A percentile compares a stretch with the other conserved stretches of the same genome.
These are phyloP conservation scores for Prinia subflava DNA, from an alignment of 2,113 vertebrate species.

Conservation along the genomic window DNA sequence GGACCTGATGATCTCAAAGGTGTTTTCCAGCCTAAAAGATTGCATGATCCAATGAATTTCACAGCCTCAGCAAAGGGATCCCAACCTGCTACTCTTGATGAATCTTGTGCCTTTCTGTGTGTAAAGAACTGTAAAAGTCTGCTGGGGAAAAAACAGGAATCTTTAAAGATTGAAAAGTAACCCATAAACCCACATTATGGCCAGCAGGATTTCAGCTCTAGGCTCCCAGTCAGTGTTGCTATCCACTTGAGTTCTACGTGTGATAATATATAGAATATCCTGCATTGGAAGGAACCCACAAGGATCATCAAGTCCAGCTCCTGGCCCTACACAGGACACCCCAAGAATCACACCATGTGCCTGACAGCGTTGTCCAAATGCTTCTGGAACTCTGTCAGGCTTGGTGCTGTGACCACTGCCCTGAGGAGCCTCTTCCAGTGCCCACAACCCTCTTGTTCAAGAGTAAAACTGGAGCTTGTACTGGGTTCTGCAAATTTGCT, in stretches of 20 bases:
- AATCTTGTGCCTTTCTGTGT: not conserved
- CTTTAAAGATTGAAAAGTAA: not conserved
- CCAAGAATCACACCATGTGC: not conserved
- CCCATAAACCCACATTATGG: fast-evolving
- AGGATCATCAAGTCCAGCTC: not conserved
- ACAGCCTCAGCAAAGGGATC: not conserved
- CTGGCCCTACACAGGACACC: not conserved
- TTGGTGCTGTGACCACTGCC: not conserved
- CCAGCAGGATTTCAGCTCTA: not conserved
- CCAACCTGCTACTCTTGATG: not conserved
- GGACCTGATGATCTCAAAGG: not conserved
- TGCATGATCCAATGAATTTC: not conserved
- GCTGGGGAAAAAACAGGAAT: not conserved
- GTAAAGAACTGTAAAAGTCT: not conserved
- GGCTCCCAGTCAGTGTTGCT: not conserved
- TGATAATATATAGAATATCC: not conserved
- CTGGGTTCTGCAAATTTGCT: not conserved
- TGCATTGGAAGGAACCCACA: not conserved
- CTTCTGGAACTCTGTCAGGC: not conserved
- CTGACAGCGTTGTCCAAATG: not conserved
- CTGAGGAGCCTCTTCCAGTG: not conserved
- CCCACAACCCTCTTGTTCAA: not conserved
- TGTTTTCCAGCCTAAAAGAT: not conserved
- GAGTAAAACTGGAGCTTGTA: not conserved
- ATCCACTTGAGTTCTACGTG: not conserved